Base-by-base conservation (phyloP, 2,888 invertebrate species). In the Scaptomyza tumidula region DNA sequence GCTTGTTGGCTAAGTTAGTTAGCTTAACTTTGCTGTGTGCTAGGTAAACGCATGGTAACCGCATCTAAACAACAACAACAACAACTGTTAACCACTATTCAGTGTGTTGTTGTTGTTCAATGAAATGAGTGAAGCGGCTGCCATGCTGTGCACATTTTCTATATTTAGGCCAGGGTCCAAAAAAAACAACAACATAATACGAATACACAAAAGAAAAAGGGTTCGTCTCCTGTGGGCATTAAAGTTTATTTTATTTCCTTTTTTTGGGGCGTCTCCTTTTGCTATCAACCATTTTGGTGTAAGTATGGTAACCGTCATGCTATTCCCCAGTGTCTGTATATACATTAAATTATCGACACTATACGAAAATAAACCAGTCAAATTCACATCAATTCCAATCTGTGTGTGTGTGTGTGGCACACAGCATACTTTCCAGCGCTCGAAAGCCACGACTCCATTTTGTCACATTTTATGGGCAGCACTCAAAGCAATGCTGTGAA, bases 311-410 rank as follows among this genome's bases (percentile, higher is more conserved):
- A 45, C 27, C 16, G 3, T 41, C 41, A 14, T 33, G 41, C 29
- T 31, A 62, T 62, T 66, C 75, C 67, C 57, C 60, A 64, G 45
- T 56, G 48, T 29, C 33, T 45, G 65, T 69, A 69, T 46, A 49
- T 62, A 55, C 74, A 82, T 79, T 79, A 79, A 76, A 69, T 71
- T 79, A 85, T 82, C 73, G 82, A 87, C 74, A 73, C 68, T 62
- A 54, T 62, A 83, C 86, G 60, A 70, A 83, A 83, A 88, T 87
- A 87, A 78, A 67, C 70, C 49, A 64, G 50, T 67, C 65, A 60
- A 61, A 65, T 54, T 56, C 49, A 58, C 39, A 45, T 46, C 53
- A 27, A 14, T 41, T 33, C 41, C 11, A 13, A 13, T 11, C 29
- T 27, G 31, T 46, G 24, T 14, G 46, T 16, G 33, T 48, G 31